Conservation (phyloP, 2,888 invertebrate species). For the Drosophila fulvimacula region DNA sequence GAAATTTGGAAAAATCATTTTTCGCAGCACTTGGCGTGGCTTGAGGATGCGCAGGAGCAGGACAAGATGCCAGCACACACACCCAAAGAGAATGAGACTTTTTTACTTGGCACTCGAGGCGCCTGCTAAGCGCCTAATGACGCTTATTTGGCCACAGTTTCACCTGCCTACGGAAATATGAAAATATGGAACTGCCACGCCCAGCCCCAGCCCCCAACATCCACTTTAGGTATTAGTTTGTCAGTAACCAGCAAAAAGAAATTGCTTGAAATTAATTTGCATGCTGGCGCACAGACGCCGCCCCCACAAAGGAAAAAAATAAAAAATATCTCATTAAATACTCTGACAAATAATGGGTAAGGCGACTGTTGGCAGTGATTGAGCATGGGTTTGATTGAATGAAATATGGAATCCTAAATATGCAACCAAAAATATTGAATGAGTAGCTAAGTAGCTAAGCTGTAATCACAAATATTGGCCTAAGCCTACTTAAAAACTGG, state of each 20-base stretch:
- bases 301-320: no score
- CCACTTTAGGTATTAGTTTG: constrained; percentile 61
- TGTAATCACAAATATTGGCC: no score
- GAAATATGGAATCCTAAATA: not conserved
- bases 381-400: not conserved
- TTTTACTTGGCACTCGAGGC: constrained; percentile 43
- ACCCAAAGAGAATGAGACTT: constrained; percentile 2
- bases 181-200: constrained; percentile 15
- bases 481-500: no score
- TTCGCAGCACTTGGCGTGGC: constrained; percentile 8
- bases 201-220: constrained; percentile 9
- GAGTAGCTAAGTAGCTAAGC: no score
- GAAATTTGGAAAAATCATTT: constrained; percentile 55
- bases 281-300: constrained; percentile 46
- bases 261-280: constrained; percentile 75
- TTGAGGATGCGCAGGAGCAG: constrained; percentile 12
- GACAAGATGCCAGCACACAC: constrained; percentile 26
- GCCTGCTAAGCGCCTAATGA: constrained; percentile 74
- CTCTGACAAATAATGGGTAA: constrained; percentile 1
- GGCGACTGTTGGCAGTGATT: not conserved
- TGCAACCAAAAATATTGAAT: no score
- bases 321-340: constrained; percentile 30
- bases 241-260: constrained; percentile 51
- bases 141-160: constrained; percentile 67
- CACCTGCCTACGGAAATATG: constrained; percentile 30